Evolutionary conservation across 2,797 vertebrate genomes (phyloP).

Genomic region (Rhinella marina): DNA sequence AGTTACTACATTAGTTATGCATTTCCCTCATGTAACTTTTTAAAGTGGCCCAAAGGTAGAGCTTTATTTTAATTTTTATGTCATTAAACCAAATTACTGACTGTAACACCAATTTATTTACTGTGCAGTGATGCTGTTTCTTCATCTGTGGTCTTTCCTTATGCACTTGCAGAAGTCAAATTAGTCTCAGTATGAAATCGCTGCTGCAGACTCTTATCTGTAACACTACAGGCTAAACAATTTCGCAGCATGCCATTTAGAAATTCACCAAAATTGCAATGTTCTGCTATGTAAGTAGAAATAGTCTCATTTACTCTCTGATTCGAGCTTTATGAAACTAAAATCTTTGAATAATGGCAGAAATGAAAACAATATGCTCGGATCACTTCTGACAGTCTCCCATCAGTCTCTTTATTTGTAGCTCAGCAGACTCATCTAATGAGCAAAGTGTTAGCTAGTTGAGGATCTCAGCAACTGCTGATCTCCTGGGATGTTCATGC

Average conservation of each 20-base stretch:
- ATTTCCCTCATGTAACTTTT: neutral
- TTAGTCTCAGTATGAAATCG: conserved; percentile 45
- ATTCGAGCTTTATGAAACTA: conserved; percentile 34
- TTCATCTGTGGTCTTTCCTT: conserved; percentile 10
- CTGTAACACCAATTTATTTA: conserved; percentile 34
- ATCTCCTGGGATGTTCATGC: neutral
- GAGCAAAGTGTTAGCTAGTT: conserved; percentile 27
- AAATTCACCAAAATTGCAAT: conserved; percentile 45
- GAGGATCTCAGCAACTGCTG: conserved; percentile 6
- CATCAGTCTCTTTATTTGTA: conserved; percentile 24
- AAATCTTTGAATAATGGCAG: conserved; percentile 47
- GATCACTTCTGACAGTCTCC: conserved; percentile 9
- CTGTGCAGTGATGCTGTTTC: conserved; percentile 17
- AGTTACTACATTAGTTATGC: neutral
- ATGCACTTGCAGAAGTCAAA: conserved; percentile 34
- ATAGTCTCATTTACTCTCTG: conserved; percentile 44
- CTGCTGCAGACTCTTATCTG: conserved; percentile 34
- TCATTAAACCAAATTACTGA: neutral
- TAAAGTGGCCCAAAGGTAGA: neutral
- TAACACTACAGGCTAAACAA: conserved; percentile 50
- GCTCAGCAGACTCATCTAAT: conserved; percentile 25
- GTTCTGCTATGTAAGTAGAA: conserved; percentile 50
- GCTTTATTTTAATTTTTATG: neutral
- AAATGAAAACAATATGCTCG: conserved; percentile 28
- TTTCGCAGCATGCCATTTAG: conserved; percentile 48